phyloP scores from a whole-genome alignment of 2,888 invertebrate species.

The Caenorhabditis doughertyi region DNA sequence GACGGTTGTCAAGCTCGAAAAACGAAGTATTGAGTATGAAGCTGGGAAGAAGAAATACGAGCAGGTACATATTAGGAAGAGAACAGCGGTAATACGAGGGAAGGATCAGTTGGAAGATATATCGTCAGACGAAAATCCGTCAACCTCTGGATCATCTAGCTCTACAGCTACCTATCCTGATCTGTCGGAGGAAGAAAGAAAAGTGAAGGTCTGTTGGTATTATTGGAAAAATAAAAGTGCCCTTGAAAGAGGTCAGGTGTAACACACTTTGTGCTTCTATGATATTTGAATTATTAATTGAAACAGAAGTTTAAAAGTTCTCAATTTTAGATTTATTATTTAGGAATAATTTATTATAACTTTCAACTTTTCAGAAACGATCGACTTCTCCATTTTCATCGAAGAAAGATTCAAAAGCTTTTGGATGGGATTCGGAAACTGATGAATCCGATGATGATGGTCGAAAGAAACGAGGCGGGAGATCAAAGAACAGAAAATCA shows the following conservation, averaged over 20 bases:
- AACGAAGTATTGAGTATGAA: constrained; percentile 50
- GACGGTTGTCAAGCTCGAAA: constrained; percentile 31
- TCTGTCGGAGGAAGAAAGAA: constrained; percentile 12
- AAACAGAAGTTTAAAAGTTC: no score
- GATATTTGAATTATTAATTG: no score
- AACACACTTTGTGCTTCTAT: no score
- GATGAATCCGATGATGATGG: constrained; percentile 59
- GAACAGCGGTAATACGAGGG: constrained; percentile 38
- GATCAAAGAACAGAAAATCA: not conserved
- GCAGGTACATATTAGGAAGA: constrained; percentile 26
- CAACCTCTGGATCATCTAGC: constrained; percentile 19
- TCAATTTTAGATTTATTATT: not conserved
- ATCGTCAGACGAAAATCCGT: constrained; percentile 34
- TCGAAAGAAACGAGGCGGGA: constrained; percentile 5
- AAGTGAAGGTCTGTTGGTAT: not conserved
- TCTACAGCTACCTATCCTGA: constrained; percentile 47
- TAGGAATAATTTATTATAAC: not conserved
- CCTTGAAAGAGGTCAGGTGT: no score
- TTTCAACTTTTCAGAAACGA: constrained; percentile 12
- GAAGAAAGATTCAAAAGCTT: constrained; percentile 3
- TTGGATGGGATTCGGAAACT: constrained; percentile 52
- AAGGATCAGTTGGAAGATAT: constrained; percentile 29
- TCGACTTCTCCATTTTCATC: not conserved
- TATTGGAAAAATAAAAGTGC: no score
- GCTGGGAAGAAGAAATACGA: constrained; percentile 41